Base-by-base conservation (phyloP, 2,888 invertebrate species). In the Phoenoteleia sp. region DNA sequence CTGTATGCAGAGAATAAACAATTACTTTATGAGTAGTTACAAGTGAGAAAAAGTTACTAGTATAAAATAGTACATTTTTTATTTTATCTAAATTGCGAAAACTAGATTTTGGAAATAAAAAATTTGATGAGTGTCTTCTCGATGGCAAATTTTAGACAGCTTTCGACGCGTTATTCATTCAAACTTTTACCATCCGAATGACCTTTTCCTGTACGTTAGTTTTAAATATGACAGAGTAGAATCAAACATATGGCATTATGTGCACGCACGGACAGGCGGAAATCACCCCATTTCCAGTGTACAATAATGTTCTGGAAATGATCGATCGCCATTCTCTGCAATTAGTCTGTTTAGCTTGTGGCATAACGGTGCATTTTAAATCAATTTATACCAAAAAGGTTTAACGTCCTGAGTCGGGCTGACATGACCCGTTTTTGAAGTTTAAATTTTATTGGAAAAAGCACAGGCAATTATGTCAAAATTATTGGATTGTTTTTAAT, bases 271-370 rank as follows among this genome's bases (percentile, higher is more conserved):
- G 67, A 67, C 81, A 27, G 42, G 6, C 74, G 67, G 67, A 81
- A 81, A 81, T 75, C 81, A 81, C 54, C 75, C 81, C 39, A 81
- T 81, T 81, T 74, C 74, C 74, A 81, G 15, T 27, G 45, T 64
- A 64, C 72, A 49, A 80, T 62, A 72, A 66, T 80, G 64, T 72
- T 66, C 58, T 49, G 71, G 45, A 58, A 80, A 80, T 80, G 72
- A 80, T 80, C 80, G 80, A 80, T 81, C 49, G 74, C 58, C 60
- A 62, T 69, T 62, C 52, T 17, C 23, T 7, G 58, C 66, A 81
- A 81, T 74, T 74, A 74, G 72, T 81, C 58, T 74, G 74, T 74
- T 66, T 81, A 81, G 72, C 66, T 81, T 58, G n/a, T n/a, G 67
- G 39, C 52, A 23, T 49, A 60, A 60, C 60, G 49, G 36, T 42